Conservation (phyloP, 1,140 invertebrate genomes). For the Ceratitis capitata region DNA sequence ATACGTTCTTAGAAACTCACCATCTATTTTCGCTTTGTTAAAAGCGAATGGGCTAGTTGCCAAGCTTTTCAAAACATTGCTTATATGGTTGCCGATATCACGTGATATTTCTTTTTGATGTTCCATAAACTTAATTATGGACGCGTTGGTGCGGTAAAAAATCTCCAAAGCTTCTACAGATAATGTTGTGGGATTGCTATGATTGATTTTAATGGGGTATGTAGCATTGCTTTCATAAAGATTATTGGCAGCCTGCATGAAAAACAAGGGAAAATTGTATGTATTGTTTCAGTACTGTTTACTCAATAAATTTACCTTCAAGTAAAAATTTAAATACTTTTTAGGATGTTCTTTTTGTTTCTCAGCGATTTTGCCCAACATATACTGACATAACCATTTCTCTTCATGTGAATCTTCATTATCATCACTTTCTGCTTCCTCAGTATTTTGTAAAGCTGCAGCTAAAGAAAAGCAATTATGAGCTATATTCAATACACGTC, state of each 20-base stretch:
- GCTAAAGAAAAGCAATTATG: slow-evolving; percentile 46
- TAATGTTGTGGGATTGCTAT: slow-evolving; percentile 82
- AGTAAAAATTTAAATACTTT: slow-evolving; percentile 83
- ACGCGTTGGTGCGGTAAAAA: slow-evolving; percentile 84
- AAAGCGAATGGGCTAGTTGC: slow-evolving; percentile 65
- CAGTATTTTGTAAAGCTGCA: slow-evolving; percentile 41
- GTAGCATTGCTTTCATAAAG: slow-evolving; percentile 82
- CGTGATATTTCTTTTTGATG: slow-evolving; percentile 66
- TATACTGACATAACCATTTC: slow-evolving; percentile 50
- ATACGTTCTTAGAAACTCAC: no score
- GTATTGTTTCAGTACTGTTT: neutral
- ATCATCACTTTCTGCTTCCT: slow-evolving; percentile 15
- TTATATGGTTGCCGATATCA: slow-evolving; percentile 66
- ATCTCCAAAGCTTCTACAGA: slow-evolving; percentile 91
- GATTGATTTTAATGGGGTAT: slow-evolving; percentile 88
- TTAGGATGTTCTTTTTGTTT: slow-evolving; percentile 79
- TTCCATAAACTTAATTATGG: slow-evolving; percentile 86
- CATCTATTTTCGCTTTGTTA: slow-evolving; percentile 64
- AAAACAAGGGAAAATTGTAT: neutral
- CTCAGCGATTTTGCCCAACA: slow-evolving; percentile 79
- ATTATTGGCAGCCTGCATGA: slow-evolving; percentile 73
- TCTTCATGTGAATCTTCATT: slow-evolving; percentile 46
- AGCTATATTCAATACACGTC: slow-evolving; percentile 42
- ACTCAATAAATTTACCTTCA: slow-evolving; percentile 67
- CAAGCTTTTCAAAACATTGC: slow-evolving; percentile 63